Percentiles rank a stretch among this genome's conserved stretches.
phyloP scores from a whole-genome alignment of 2,113 vertebrate species.

The Mobula hypostoma region DNA sequence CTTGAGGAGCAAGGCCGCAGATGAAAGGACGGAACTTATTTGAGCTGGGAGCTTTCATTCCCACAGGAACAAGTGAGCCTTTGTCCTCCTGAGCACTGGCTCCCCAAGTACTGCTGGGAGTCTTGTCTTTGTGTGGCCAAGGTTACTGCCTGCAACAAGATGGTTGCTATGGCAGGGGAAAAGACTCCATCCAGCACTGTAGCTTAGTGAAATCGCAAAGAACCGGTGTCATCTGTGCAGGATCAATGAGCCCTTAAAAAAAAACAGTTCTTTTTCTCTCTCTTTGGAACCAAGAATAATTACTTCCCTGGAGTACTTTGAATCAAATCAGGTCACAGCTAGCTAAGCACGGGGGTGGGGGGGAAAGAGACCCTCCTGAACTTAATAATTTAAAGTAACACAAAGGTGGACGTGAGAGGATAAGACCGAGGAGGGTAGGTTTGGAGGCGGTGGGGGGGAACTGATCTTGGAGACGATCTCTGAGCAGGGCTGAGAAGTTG shows the following conservation, averaged over 20 bases:
- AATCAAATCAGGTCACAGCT: constrained; percentile 4
- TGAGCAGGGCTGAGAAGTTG: not conserved
- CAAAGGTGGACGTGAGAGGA: not conserved
- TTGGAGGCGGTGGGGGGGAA: not conserved
- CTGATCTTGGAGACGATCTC: too few relatives aligned
- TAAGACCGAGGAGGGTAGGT: not conserved
- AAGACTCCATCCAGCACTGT: constrained; percentile 15
- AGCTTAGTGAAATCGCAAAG: not conserved
- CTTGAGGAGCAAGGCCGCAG: constrained; percentile 36
- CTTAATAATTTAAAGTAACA: not conserved
- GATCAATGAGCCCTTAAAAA: not conserved
- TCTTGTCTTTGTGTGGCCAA: constrained; percentile 40
- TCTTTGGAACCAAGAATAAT: constrained; percentile 31
- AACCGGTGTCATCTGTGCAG: not conserved
- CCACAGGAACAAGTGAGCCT: constrained; percentile 32
- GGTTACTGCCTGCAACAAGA: constrained; percentile 15
- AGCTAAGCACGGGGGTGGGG: not conserved
- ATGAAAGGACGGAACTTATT: not conserved
- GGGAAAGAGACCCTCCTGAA: not conserved
- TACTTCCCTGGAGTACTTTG: constrained; percentile 12
- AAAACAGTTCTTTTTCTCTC: not conserved
- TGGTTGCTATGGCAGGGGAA: constrained; percentile 25
- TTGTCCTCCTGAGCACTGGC: constrained; percentile 13
- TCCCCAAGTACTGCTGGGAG: constrained; percentile 18
- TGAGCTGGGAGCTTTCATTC: constrained; percentile 12